Evolutionary conservation across 53 echinoderm and acorn worm genomes (phyloP).

Genomic region (Echinometra lucunter): DNA sequence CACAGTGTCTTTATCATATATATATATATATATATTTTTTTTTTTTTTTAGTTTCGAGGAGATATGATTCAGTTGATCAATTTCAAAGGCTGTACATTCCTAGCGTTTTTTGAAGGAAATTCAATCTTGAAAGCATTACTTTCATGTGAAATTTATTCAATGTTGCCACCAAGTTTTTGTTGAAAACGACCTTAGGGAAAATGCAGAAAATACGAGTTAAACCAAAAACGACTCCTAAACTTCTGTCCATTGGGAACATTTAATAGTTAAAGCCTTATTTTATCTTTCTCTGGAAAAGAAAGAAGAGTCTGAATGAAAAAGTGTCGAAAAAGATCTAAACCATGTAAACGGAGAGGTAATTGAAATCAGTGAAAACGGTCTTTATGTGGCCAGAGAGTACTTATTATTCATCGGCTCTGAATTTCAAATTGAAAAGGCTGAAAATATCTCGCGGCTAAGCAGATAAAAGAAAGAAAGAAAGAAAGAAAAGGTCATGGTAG

Average conservation of each 20-base stretch:
- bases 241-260: background rate
- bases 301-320: background rate
- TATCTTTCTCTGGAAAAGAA: background rate
- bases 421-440: background rate
- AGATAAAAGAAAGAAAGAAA: background rate
- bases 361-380: background rate
- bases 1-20: too few relatives aligned
- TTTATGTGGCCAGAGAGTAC: background rate
- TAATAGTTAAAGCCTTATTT: background rate
- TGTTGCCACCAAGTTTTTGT: background rate
- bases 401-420: background rate
- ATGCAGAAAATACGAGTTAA: background rate
- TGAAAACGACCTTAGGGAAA: background rate
- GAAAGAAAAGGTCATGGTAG: background rate
- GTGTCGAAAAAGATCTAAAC: background rate
- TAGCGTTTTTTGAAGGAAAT: background rate
- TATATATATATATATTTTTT: too few relatives aligned
- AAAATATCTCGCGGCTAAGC: background rate
- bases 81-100: background rate
- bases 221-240: background rate
- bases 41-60: background rate
- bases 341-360: background rate
- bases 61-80: background rate
- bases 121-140: background rate
- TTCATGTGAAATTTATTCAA: background rate